Base-by-base conservation (phyloP, 2,113 vertebrate genomes). In the Oreocharis arfaki region DNA sequence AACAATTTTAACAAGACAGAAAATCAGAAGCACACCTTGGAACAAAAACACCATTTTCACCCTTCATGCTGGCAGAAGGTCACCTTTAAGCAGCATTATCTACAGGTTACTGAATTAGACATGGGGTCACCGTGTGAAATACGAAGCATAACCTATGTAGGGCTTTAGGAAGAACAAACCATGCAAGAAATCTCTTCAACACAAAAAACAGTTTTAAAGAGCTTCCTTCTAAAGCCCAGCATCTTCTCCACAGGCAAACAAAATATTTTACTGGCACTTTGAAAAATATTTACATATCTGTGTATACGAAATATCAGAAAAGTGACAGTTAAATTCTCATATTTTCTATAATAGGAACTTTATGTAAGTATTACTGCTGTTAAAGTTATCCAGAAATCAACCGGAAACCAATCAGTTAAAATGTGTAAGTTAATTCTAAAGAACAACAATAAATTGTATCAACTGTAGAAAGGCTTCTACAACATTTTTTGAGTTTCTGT, bases 91-190 rank as follows among this genome's bases (percentile, higher is more conserved):
- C 18, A 61, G 21, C 55, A 56, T 20, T 26, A 71, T n/a, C 10
- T 57, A 57, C 10, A 80, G 14, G 20, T 63, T 77, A 65, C 14
- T 3, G 3, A 67, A 37, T 26, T 13, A 69, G 22, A 56, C 8
- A 3, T 2, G 2, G 26, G 11, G 16, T 87, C 33, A 57, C 19
- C 12, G 27, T 5, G 4, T 27, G 18, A 77, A 50, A 35, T 46
- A 7, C 9, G 19, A 4, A 76, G n/a, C 7, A 47, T 11, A 47
- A 2, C 3, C 27, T 37, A 35, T 3, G 1, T 1, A 69, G 12
- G 18, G 37, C 30, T 64, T 76, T 17, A 77, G 19, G 79, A 65
- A 74, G 12, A 74, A 41, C 1, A 42, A 8, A 55, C 11, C 9
- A 39, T 26, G 46, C 49, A n/a, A 46, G 11, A 22, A 10, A 18